phyloP scores from a whole-genome alignment of 2,888 invertebrate species.

The Gymnoscelis rufifasciata region DNA sequence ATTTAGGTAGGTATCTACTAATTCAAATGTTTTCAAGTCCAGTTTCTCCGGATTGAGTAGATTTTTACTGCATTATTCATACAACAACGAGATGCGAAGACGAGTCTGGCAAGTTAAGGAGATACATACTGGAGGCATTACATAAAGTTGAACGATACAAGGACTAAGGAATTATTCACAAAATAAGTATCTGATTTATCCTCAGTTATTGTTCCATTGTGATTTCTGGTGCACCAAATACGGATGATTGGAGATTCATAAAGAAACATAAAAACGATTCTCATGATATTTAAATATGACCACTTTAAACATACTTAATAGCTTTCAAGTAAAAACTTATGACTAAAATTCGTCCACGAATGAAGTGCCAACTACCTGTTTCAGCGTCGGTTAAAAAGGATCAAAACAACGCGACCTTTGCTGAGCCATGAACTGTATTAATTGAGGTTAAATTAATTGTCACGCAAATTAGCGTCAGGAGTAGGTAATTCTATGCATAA shows the following conservation, averaged over 20 bases:
- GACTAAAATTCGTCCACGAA: too few relatives aligned
- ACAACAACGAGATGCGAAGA: conserved; percentile 30
- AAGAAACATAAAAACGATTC: too few relatives aligned
- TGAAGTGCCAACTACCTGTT: too few relatives aligned
- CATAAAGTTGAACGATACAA: conserved; percentile 7
- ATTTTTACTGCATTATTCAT: conserved; percentile 44
- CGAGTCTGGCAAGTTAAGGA: conserved; percentile 34
- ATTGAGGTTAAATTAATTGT: conserved; percentile 74
- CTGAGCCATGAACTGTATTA: conserved; percentile 34
- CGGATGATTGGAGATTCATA: too few relatives aligned
- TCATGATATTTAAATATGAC: too few relatives aligned
- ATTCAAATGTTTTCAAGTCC: conserved; percentile 15
- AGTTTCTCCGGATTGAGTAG: conserved; percentile 37
- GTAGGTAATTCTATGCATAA: conserved; percentile 35
- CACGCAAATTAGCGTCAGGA: conserved; percentile 49
- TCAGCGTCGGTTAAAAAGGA: conserved; percentile 3
- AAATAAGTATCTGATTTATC: neutral
- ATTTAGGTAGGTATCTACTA: neutral
- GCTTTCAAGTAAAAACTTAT: too few relatives aligned
- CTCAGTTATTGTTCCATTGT: neutral
- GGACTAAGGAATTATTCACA: conserved; percentile 1
- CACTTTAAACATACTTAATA: too few relatives aligned
- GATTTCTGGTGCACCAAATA: too few relatives aligned
- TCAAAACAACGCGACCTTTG: conserved; percentile 22
- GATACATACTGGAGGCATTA: conserved; percentile 20